Conservation (phyloP, 2,113 vertebrate genomes). For the Cavia porcellus region DNA sequence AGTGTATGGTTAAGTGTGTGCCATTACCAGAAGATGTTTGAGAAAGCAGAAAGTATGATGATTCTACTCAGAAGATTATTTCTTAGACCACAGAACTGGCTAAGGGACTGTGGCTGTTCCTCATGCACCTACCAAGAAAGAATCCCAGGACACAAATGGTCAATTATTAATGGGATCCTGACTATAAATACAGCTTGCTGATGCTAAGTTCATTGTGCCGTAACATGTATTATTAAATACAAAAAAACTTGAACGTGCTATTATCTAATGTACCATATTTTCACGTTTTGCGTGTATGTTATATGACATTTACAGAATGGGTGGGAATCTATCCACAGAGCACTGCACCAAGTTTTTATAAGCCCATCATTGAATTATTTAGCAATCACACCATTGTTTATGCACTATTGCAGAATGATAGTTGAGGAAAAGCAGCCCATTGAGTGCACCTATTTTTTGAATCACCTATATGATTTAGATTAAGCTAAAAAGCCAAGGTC, state of each 20-base stretch:
- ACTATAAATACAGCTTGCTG: neutral
- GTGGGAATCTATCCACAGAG: neutral
- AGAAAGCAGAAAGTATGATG: neutral
- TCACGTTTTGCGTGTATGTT: neutral
- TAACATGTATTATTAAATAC: neutral
- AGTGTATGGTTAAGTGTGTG: neutral
- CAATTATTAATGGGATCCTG: neutral
- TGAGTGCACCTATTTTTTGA: neutral
- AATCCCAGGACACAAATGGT: neutral
- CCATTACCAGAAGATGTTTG: neutral
- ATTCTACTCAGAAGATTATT: neutral
- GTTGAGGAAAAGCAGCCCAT: neutral
- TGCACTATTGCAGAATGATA: neutral
- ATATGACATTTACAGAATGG: neutral
- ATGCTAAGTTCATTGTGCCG: neutral
- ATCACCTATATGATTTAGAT: neutral
- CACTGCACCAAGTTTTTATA: neutral
- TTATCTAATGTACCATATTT: neutral
- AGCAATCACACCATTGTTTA: slow-evolving; percentile 6
- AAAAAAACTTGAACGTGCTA: neutral
- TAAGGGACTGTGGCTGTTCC: neutral
- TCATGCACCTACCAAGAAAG: neutral
- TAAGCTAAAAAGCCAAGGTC: neutral
- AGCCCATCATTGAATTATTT: slow-evolving; percentile 4
- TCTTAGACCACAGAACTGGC: neutral